Conservation (phyloP, 2,113 vertebrate genomes). For the Clarias magur region DNA sequence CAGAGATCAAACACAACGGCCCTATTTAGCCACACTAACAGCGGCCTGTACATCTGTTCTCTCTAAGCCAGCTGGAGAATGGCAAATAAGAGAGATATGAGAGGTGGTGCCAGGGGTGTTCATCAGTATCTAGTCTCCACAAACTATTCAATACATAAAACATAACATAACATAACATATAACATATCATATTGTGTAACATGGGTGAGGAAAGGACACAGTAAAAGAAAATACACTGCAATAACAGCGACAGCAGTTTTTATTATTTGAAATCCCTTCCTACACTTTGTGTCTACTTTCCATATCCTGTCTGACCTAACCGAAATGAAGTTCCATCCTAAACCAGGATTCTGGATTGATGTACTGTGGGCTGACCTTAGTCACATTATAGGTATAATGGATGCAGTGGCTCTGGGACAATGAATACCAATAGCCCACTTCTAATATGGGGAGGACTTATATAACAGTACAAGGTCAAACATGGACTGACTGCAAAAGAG, state of each 20-base stretch:
- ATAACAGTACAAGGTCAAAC: constrained; percentile 51
- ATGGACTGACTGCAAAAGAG: constrained; percentile 70
- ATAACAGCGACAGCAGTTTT: not conserved
- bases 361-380: constrained; percentile 31
- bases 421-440: constrained; percentile 46
- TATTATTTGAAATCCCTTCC: not conserved
- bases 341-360: constrained; percentile 30
- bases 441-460: constrained; percentile 42
- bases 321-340: not conserved
- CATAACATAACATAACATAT: not conserved
- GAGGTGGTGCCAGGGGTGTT: not conserved
- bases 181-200: not conserved
- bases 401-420: constrained; percentile 36
- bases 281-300: not conserved
- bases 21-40: constrained; percentile 43
- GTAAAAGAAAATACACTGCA: not conserved
- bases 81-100: constrained; percentile 16
- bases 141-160: not conserved
- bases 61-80: constrained; percentile 51
- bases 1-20: constrained; percentile 48
- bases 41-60: constrained; percentile 47
- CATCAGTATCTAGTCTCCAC: not conserved
- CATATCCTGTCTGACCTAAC: not conserved
- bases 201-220: not conserved
- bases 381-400: constrained; percentile 47